phyloP scores from a whole-genome alignment of 2,888 invertebrate genomes.

The Incurvaria masculella region DNA sequence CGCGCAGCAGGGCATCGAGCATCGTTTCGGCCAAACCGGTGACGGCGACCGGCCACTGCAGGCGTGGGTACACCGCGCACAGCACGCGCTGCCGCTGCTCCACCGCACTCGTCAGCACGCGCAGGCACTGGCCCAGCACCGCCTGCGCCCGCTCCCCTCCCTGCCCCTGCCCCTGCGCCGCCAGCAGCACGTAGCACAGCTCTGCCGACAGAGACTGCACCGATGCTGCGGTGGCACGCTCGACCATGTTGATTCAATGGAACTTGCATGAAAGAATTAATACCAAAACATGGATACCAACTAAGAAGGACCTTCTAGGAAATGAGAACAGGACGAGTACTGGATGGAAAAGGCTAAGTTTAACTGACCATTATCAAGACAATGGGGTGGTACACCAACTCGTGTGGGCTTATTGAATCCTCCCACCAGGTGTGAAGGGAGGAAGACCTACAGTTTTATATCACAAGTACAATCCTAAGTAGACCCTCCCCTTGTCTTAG shows the following conservation, averaged over 20 bases:
- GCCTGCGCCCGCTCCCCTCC: constrained; percentile 33
- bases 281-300: constrained; percentile 18
- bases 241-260: neutral
- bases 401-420: too few species aligned
- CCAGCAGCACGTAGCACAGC: constrained; percentile 30
- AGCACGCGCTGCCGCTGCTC: constrained; percentile 14
- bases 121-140: constrained; percentile 27
- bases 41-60: constrained; percentile 30
- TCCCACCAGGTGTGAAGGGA: too few species aligned
- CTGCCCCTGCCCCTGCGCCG: too few species aligned
- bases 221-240: neutral
- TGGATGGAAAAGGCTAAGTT: too few species aligned
- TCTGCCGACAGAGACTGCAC: constrained; percentile 20
- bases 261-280: constrained; percentile 4
- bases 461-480: too few species aligned
- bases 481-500: too few species aligned
- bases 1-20: constrained; percentile 25
- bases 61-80: constrained; percentile 32
- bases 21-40: constrained; percentile 24
- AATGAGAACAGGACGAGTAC: too few species aligned
- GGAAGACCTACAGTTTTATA: too few species aligned
- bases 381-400: too few species aligned
- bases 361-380: too few species aligned
- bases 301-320: constrained; percentile 37
- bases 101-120: constrained; percentile 28